A percentile compares a stretch with the other conserved stretches of the same genome.
Conservation (phyloP, 2,888 invertebrate species). For the Lasioglossum marginatum region DNA sequence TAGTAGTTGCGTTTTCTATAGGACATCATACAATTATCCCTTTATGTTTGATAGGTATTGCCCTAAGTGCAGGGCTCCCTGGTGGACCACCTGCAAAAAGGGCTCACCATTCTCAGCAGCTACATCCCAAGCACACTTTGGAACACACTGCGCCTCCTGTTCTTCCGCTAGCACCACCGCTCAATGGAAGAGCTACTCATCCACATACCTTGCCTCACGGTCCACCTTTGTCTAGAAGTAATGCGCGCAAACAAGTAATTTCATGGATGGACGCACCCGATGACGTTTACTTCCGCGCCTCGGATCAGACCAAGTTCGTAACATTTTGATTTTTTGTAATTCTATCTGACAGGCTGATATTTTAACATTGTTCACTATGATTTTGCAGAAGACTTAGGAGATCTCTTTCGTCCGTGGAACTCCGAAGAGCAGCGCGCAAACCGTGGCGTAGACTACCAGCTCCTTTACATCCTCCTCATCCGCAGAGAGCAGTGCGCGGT, state of each 20-base stretch:
- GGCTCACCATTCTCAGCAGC: slow-evolving; percentile 79
- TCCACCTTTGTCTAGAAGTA: slow-evolving; percentile 91
- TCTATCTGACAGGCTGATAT: not conserved
- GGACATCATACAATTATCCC: slow-evolving; percentile 16
- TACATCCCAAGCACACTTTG: slow-evolving; percentile 79
- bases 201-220: slow-evolving; percentile 81
- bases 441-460: slow-evolving; percentile 90
- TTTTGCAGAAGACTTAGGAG: slow-evolving; percentile 92
- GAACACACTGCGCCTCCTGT: slow-evolving; percentile 78
- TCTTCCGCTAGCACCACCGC: slow-evolving; percentile 79
- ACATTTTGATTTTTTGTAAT: not conserved
- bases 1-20: not conserved
- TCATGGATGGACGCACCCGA: slow-evolving; percentile 99
- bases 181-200: slow-evolving; percentile 81
- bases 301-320: slow-evolving; percentile 94
- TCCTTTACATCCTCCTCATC: slow-evolving; percentile 76
- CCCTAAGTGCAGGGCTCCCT: slow-evolving; percentile 79
- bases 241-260: slow-evolving; percentile 93
- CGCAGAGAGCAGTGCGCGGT: slow-evolving; percentile 80
- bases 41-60: slow-evolving; percentile 77
- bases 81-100: slow-evolving; percentile 91
- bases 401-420: slow-evolving; percentile 91
- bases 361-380: slow-evolving; percentile 24
- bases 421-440: slow-evolving; percentile 93
- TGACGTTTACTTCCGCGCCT: slow-evolving; percentile 97